phyloP scores from a whole-genome alignment of 2,113 vertebrate genomes.

The Thomomys bottae region DNA sequence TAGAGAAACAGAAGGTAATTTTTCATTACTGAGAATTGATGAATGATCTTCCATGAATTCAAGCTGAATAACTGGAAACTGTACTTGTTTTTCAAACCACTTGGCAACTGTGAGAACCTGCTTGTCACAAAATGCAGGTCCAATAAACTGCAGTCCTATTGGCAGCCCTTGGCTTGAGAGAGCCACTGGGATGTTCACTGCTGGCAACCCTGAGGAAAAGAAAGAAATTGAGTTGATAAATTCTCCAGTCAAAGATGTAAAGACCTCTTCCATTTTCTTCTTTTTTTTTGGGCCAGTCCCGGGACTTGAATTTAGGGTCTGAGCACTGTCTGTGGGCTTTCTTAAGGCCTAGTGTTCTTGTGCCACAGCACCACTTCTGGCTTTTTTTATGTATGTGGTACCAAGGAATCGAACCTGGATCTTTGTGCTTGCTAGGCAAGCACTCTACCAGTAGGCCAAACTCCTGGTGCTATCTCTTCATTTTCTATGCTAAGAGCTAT shows the following conservation, averaged over 20 bases:
- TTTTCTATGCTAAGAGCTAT: not conserved
- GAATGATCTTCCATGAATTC: constrained; percentile 65
- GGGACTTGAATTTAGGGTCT: too few species aligned
- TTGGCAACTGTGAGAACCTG: constrained; percentile 92
- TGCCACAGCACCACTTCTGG: too few species aligned
- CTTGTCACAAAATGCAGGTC: constrained; percentile 89
- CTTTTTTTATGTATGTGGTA: too few species aligned
- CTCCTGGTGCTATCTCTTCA: too few species aligned
- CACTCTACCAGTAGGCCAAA: too few species aligned
- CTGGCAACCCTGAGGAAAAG: constrained; percentile 90
- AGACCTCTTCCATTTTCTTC: not conserved
- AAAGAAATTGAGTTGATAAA: not conserved
- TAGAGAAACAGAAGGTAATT: constrained; percentile 79
- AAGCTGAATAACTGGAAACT: constrained; percentile 90
- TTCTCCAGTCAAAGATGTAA: not conserved
- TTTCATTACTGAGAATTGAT: constrained; percentile 69
- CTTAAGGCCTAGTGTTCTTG: too few species aligned
- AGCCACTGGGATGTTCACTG: constrained; percentile 90
- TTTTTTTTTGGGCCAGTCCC: too few species aligned
- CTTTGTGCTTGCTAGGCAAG: too few species aligned
- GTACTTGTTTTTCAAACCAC: constrained; percentile 95
- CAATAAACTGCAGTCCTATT: constrained; percentile 95
- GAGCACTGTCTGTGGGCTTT: too few species aligned
- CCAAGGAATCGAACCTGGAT: too few species aligned
- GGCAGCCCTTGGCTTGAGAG: constrained; percentile 93